Evolutionary conservation across 2,888 invertebrate genomes (phyloP).

Genomic region (Synanthedon myopaeformis): DNA sequence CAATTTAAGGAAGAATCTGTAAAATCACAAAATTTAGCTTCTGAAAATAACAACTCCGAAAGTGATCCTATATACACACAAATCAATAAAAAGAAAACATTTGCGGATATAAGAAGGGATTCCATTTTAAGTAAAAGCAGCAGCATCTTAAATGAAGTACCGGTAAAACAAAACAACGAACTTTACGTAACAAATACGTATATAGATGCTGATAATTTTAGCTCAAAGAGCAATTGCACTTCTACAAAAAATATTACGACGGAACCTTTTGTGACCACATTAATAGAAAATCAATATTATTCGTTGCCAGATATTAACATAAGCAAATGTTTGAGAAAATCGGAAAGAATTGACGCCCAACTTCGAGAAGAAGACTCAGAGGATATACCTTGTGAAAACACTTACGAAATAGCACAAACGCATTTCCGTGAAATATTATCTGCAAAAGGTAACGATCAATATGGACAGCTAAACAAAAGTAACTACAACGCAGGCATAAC

Average conservation of each 20-base stretch:
- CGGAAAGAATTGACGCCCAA: slow-evolving; percentile 79
- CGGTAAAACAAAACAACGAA: slow-evolving; percentile 42
- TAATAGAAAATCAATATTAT: slow-evolving; percentile 77
- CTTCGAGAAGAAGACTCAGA: slow-evolving; percentile 66
- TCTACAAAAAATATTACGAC: slow-evolving; percentile 60
- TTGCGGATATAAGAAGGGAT: slow-evolving; percentile 59
- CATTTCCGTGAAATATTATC: slow-evolving; percentile 52
- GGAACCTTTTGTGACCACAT: slow-evolving; percentile 61
- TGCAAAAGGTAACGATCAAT: slow-evolving; percentile 39
- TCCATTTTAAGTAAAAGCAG: slow-evolving; percentile 44
- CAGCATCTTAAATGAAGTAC: slow-evolving; percentile 40
- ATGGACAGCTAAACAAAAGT: slow-evolving; percentile 55
- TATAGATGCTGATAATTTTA: slow-evolving; percentile 49
- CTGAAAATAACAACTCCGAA: slow-evolving; percentile 36
- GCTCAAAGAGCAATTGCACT: slow-evolving; percentile 45
- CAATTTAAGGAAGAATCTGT: slow-evolving; percentile 51
- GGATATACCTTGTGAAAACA: slow-evolving; percentile 53
- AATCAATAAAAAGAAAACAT: slow-evolving; percentile 66
- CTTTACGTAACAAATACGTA: slow-evolving; percentile 51
- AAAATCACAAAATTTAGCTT: slow-evolving; percentile 29
- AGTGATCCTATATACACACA: slow-evolving; percentile 54
- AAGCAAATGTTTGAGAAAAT: slow-evolving; percentile 76
- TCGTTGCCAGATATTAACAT: slow-evolving; percentile 79
- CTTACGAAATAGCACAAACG: slow-evolving; percentile 57
- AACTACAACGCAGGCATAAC: slow-evolving; percentile 22